Evolutionary conservation across 1,140 invertebrate species (phyloP).

Genomic region (Cardiocondyla obscurior): DNA sequence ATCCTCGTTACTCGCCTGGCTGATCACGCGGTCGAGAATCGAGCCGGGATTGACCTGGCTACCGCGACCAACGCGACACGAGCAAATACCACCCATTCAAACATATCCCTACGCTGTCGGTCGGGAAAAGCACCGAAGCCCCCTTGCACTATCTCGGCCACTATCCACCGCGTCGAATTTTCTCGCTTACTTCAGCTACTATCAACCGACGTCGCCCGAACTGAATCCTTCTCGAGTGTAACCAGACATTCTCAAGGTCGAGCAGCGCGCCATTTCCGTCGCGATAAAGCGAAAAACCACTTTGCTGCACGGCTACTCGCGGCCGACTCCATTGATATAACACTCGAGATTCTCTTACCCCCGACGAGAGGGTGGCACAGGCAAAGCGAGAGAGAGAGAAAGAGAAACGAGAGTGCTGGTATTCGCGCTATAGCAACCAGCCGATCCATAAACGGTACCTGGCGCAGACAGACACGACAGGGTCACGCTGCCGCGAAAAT

Average conservation of each 20-base stretch:
- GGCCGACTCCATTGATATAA: slow-evolving; percentile 56
- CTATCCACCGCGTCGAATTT: background rate
- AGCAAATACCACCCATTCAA: slow-evolving; percentile 83
- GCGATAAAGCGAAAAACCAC: slow-evolving; percentile 39
- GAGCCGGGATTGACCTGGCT: slow-evolving; percentile 87
- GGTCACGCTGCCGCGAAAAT: slow-evolving; percentile 65
- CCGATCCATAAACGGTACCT: slow-evolving; percentile 82
- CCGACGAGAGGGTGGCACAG: slow-evolving; percentile 21
- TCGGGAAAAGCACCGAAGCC: slow-evolving; percentile 1
- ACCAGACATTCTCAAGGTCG: slow-evolving; percentile 40
- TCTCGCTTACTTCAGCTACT: background rate
- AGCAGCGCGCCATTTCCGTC: slow-evolving; percentile 53
- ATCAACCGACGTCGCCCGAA: slow-evolving; percentile 41
- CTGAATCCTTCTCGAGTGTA: slow-evolving; percentile 22
- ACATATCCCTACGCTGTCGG: slow-evolving; percentile 68
- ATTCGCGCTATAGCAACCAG: slow-evolving; percentile 77
- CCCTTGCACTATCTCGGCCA: background rate
- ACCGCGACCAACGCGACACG: slow-evolving; percentile 78
- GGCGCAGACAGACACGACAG: slow-evolving; percentile 73
- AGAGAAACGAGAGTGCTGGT: slow-evolving; percentile 3
- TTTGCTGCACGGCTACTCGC: slow-evolving; percentile 54
- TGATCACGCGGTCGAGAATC: slow-evolving; percentile 94
- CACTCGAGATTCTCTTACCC: slow-evolving; percentile 40
- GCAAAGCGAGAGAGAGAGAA: background rate
- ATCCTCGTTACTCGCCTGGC: slow-evolving; percentile 92